A percentile compares a stretch with the other conserved stretches of the same genome.
Evolutionary conservation across 2,797 vertebrate genomes (phyloP).

Genomic region (Anableps anableps): DNA sequence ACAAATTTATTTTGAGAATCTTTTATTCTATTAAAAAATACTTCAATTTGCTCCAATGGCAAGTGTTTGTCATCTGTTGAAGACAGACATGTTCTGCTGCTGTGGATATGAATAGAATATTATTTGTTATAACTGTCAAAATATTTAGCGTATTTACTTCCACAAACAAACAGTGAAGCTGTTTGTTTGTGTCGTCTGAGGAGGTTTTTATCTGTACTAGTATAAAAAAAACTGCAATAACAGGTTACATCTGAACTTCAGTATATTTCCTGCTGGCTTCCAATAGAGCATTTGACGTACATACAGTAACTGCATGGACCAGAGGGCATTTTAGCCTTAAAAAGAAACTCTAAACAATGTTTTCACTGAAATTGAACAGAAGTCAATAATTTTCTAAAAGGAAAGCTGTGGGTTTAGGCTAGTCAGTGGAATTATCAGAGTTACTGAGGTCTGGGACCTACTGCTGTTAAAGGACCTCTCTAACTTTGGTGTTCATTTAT

Average conservation of each 20-base stretch:
- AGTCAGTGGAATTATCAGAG: background rate
- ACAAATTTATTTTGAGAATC: background rate
- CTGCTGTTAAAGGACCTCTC: background rate
- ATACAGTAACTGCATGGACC: background rate
- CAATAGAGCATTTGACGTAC: too few relatives aligned
- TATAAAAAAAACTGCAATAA: too few relatives aligned
- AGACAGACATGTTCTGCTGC: too few relatives aligned
- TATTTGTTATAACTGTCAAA: too few relatives aligned
- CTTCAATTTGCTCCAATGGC: background rate
- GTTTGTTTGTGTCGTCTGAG: too few relatives aligned
- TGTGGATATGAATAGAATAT: too few relatives aligned
- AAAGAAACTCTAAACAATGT: background rate
- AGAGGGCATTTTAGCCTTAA: background rate
- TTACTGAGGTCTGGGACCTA: background rate
- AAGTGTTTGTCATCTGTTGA: background rate
- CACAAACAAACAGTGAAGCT: too few relatives aligned
- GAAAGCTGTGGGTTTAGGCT: background rate
- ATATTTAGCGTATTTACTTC: too few relatives aligned
- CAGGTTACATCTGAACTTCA: too few relatives aligned
- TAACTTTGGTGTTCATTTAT: background rate
- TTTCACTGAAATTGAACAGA: background rate
- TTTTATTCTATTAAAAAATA: background rate
- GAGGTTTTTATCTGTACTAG: too few relatives aligned
- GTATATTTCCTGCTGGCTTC: too few relatives aligned
- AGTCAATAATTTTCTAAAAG: background rate